phyloP scores from a whole-genome alignment of 2,113 vertebrate genomes.

The Pongo pygmaeus region DNA sequence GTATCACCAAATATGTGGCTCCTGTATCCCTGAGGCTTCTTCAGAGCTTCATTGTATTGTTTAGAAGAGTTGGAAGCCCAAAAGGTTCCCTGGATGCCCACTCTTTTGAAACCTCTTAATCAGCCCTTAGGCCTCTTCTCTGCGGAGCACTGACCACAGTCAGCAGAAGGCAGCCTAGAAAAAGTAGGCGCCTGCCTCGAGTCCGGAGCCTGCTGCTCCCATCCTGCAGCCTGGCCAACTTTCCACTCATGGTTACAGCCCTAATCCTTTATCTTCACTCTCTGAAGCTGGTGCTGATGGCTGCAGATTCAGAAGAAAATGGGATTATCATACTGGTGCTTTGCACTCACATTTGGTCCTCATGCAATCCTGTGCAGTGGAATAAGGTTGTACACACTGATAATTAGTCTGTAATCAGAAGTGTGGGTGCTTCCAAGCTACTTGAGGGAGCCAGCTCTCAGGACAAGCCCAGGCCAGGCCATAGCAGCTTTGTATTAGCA shows the following conservation, averaged over 20 bases:
- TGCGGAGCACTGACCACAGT: background rate
- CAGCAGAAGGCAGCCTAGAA: no score
- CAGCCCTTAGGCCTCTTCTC: background rate
- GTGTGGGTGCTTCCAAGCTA: background rate
- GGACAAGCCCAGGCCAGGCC: background rate
- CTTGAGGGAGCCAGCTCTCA: background rate
- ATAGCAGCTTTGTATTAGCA: rapidly evolving
- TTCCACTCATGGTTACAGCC: background rate
- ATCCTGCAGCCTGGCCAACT: no score
- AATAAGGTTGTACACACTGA: no score
- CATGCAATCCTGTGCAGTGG: no score
- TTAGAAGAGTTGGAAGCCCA: background rate
- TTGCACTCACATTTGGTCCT: background rate
- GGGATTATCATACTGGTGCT: background rate
- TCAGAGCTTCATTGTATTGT: background rate
- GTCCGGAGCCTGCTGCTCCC: background rate
- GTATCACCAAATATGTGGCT: background rate
- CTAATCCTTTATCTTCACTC: background rate
- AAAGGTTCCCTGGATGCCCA: rapidly evolving
- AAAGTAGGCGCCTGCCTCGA: background rate
- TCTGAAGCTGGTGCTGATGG: no score
- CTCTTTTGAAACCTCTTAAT: background rate
- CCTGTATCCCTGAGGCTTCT: background rate
- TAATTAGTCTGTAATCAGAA: no score
- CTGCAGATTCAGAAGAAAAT: background rate